These are phyloP conservation scores for Synanthedon vespiformis DNA, from an alignment of 2,888 invertebrate genomes.

Conservation along the genomic window DNA sequence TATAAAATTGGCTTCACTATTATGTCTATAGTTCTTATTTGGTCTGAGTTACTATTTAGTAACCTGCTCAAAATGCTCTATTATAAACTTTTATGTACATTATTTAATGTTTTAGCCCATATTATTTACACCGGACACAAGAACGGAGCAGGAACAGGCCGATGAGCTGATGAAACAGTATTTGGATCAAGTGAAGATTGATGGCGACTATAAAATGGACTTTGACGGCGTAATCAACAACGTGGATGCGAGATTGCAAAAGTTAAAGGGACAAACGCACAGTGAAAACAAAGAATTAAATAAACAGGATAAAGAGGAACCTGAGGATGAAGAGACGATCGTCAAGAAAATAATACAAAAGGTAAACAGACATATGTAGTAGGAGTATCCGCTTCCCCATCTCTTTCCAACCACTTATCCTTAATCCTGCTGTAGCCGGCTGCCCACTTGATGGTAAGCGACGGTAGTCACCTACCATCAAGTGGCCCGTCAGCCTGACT, in stretches of 20 bases:
- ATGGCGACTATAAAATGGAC: constrained; percentile 44
- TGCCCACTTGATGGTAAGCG: too few species aligned
- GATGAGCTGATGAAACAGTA: constrained; percentile 77
- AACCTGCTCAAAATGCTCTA: not conserved
- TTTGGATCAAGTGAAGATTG: constrained; percentile 60
- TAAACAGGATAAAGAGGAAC: constrained; percentile 12
- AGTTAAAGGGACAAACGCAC: constrained; percentile 25
- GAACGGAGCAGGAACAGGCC: constrained; percentile 78
- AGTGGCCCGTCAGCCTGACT: too few species aligned
- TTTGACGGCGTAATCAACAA: constrained; percentile 43
- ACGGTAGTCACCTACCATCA: too few species aligned
- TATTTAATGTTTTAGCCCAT: constrained; percentile 32
- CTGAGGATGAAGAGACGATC: constrained; percentile 45
- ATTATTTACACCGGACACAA: constrained; percentile 62
- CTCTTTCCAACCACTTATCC: too few species aligned
- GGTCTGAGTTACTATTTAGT: too few species aligned
- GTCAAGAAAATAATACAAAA: constrained; percentile 47
- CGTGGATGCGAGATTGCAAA: constrained; percentile 42
- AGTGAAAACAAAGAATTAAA: constrained; percentile 1
- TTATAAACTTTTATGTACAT: constrained; percentile 2
- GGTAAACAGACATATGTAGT: constrained; percentile 30
- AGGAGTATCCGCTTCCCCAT: too few species aligned
- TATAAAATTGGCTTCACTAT: too few species aligned
- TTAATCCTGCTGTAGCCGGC: too few species aligned
- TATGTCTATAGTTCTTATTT: too few species aligned